Base-by-base conservation (phyloP, 2,888 invertebrate genomes). In the Encarsia formosa region DNA sequence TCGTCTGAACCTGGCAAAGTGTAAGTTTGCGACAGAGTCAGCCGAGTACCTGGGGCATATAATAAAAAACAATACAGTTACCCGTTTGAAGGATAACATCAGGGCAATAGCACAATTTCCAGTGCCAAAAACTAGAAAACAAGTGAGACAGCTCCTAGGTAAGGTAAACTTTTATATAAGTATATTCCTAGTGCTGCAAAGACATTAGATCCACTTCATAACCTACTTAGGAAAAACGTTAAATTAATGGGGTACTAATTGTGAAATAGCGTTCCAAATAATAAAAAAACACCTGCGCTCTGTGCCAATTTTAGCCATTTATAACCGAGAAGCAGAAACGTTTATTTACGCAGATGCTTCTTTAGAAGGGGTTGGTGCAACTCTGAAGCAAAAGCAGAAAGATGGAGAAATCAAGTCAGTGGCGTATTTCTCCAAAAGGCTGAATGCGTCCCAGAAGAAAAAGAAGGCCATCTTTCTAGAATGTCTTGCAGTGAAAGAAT, bases 271-370 rank as follows among this genome's bases (percentile, higher is more conserved):
- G 15, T 18, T 11, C 18, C 18, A 4, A 6, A 37, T 37, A 3
- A 37, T 18, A 4, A 18, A 15, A 15, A 15, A 18, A 16, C 16
- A 15, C 18, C 16, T 15, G 16, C 4, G 37, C 18, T 5, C 13
- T 15, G 9, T 9, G 19, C 19, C 37, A 5, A 15, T 37, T 37
- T 18, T 15, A 37, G 16, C 15, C 9, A 37, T 37, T 37, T 37
- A 18, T 6, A 18, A 37, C 16, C 37, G 8, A 29, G 29, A 29
- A 9, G 8, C 13, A 29, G 8, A 29, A 13, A 29, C 20, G 34
- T 26, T 34, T 16, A 62, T 67, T 13, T 61, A 59, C 23, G 65
- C 65, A 15, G 65, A 67, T 49, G 65, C 60, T 22, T 60, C 59
- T 31, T 40, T 61, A 34, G 34, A 59, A 53, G 64, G 62, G n/a